Conservation (phyloP, 53 echinoderm and acorn worm species). For the Echinometra lucunter region DNA sequence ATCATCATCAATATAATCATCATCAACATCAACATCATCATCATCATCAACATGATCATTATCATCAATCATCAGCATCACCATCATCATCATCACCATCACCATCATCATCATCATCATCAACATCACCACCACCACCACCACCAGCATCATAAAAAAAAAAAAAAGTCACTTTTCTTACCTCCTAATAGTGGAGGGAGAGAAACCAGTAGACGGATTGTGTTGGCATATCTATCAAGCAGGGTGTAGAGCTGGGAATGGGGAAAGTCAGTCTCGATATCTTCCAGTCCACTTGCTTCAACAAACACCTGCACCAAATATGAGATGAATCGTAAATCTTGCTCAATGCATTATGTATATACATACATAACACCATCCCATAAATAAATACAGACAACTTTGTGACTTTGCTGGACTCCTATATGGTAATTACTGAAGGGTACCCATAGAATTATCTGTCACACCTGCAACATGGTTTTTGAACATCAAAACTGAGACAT, state of each 20-base stretch:
- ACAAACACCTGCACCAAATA: slow-evolving; percentile 81
- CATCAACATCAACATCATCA: neutral
- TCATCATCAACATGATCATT: neutral
- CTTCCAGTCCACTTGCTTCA: slow-evolving; percentile 80
- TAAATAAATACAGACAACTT: too few relatives aligned
- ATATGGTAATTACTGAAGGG: too few relatives aligned
- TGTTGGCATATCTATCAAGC: slow-evolving; percentile 93
- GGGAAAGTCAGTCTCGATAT: slow-evolving; percentile 68
- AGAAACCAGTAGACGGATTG: slow-evolving; percentile 88
- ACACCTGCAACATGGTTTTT: too few relatives aligned
- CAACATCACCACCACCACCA: neutral
- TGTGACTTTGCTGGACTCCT: too few relatives aligned
- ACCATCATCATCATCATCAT: neutral
- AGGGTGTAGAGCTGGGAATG: slow-evolving; percentile 84
- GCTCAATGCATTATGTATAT: too few relatives aligned
- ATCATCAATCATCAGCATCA: neutral
- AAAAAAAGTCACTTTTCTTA: slow-evolving; percentile 53
- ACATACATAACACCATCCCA: too few relatives aligned
- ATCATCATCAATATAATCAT: neutral
- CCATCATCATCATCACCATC: neutral
- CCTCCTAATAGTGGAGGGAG: slow-evolving; percentile 79
- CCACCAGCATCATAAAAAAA: neutral
- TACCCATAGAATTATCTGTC: too few relatives aligned
- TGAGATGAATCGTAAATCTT: neutral
- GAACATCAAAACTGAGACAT: too few relatives aligned